Evolutionary conservation across 2,888 invertebrate species (phyloP).

Genomic region (Crematogaster levior): DNA sequence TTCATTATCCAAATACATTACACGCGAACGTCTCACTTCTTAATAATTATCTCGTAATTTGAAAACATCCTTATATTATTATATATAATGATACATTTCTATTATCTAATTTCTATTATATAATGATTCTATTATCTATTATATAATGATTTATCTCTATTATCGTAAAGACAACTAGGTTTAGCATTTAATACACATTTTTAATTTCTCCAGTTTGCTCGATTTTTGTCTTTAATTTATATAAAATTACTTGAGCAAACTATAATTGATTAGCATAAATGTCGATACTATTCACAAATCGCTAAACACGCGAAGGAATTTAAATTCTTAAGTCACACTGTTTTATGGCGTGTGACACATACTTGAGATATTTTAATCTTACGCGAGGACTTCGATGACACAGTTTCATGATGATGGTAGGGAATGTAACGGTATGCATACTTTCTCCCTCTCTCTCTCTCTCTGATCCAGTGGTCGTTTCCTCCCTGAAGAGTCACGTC

Average conservation of each 20-base stretch:
- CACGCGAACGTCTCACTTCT: background rate
- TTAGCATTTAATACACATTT: background rate
- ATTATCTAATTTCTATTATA: too few relatives aligned
- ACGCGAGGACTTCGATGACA: constrained; percentile 61
- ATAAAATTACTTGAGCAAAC: background rate
- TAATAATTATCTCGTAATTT: background rate
- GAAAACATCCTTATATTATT: background rate
- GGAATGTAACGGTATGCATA: background rate
- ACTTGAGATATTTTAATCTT: constrained; percentile 71
- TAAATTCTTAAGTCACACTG: background rate
- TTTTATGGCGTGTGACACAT: constrained; percentile 40
- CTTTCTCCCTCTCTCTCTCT: background rate
- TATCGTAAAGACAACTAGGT: background rate
- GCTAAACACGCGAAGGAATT: background rate
- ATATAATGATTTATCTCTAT: too few relatives aligned
- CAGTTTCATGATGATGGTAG: constrained; percentile 67
- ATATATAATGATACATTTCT: background rate
- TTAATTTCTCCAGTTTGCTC: too few relatives aligned
- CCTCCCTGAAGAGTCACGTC: constrained; percentile 63
- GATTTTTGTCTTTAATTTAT: background rate
- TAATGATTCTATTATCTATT: too few relatives aligned
- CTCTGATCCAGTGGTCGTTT: background rate
- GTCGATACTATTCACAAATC: constrained; percentile 41
- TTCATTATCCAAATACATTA: background rate
- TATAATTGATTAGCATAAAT: background rate